Percentiles rank a stretch among this genome's conserved stretches.
These are phyloP conservation scores for Myotis pilosus DNA, from an alignment of 2,797 vertebrate genomes.

Conservation along the genomic window DNA sequence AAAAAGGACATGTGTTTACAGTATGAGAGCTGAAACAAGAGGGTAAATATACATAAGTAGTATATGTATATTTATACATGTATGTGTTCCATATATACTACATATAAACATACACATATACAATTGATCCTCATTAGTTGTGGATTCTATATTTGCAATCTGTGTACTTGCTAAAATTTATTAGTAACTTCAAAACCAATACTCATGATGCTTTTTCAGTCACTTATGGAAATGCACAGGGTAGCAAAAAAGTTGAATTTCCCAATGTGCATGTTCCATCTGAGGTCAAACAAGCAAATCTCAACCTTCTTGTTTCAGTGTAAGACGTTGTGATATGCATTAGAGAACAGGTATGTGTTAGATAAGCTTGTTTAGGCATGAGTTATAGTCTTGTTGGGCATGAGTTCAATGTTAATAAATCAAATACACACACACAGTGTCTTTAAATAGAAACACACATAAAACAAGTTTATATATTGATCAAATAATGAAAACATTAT, in stretches of 20 bases:
- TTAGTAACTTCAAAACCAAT: neutral
- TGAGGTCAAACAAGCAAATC: neutral
- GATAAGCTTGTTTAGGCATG: neutral
- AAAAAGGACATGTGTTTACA: neutral
- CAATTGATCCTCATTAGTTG: neutral
- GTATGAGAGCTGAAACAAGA: neutral
- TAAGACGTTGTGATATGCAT: neutral
- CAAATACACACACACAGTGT: neutral
- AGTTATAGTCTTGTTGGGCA: neutral
- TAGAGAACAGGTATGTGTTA: neutral
- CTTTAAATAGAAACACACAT: conserved; percentile 18
- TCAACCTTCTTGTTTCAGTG: neutral
- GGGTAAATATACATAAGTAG: neutral
- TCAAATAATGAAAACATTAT: neutral
- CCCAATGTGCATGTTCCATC: rapidly evolving
- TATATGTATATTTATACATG: neutral
- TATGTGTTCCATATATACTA: neutral
- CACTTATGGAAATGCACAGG: neutral
- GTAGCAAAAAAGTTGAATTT: neutral
- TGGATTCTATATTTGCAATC: neutral
- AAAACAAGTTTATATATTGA: neutral
- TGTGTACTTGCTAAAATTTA: neutral
- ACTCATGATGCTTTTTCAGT: neutral
- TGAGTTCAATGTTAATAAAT: neutral
- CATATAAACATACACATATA: neutral